phyloP scores from a whole-genome alignment of 64 coral and sea anemone species.

The Montipora capricornis region DNA sequence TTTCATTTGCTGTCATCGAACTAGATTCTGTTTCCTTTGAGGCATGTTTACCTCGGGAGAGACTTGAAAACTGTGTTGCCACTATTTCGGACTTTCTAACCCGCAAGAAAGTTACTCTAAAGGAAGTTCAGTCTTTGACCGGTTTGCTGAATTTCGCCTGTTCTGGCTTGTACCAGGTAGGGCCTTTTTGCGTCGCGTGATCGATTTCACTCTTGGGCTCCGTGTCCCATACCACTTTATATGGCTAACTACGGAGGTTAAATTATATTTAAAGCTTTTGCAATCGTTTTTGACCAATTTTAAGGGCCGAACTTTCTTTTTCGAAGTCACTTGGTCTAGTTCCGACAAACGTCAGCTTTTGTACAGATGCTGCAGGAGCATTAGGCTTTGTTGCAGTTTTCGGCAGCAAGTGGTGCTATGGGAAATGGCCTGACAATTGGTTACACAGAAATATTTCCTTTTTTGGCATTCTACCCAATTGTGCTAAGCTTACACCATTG shows the following conservation, averaged over 20 bases:
- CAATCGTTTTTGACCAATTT: background rate
- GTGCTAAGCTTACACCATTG: conserved; percentile 18
- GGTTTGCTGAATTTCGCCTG: conserved; percentile 15
- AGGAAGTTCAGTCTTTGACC: background rate
- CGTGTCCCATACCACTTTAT: background rate
- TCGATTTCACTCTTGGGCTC: conserved; percentile 11
- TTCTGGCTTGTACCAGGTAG: background rate
- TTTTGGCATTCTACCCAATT: conserved; percentile 21
- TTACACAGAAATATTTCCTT: conserved; percentile 22
- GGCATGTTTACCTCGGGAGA: background rate
- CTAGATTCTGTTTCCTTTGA: background rate
- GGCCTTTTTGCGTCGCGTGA: conserved; percentile 11
- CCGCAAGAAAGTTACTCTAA: background rate
- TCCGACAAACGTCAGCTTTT: background rate
- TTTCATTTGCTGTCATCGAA: background rate
- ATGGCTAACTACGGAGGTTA: background rate
- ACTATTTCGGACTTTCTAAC: background rate
- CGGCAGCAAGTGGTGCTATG: conserved; percentile 29
- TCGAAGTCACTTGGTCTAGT: conserved; percentile 1
- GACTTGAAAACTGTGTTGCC: background rate
- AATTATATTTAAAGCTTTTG: background rate
- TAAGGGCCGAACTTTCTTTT: background rate
- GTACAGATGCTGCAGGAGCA: conserved; percentile 12
- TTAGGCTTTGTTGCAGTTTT: conserved; percentile 4
- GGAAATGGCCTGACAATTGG: conserved; percentile 44